Evolutionary conservation across 2,113 vertebrate genomes (phyloP), one percentile per base, ranked within the genome.

Genomic region (Zapus hudsonius): DNA sequence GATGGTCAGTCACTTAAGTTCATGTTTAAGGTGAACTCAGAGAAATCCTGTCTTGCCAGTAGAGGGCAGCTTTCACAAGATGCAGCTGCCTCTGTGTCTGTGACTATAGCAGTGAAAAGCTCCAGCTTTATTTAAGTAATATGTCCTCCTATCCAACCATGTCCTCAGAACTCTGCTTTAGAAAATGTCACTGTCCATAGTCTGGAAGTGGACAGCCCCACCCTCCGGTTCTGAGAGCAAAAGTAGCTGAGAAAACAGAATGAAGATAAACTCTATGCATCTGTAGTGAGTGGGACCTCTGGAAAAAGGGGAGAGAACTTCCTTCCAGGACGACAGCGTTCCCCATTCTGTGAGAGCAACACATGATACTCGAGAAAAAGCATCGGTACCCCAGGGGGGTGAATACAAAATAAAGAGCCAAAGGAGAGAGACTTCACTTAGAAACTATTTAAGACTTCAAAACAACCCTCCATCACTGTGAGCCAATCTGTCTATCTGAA

Each of bases 61-160:
- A 91, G 84, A 81, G 87, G 73, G 91, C 86, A 90, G 67, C 23
- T 40, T 27, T 27, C 89, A 63, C 72, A 83, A 47, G 52, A 52
- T 52, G 2, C 11, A 52, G 52, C 52, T 12, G 11, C 16, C 52
- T 7, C 6, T 52, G 6, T 13, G 52, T 52, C 52, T 52, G 16
- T 52, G 52, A 52, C 16, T 52, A 52, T 13, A 12, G 40, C 20
- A 66, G 52, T 70, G 63, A 86, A n/a, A 66, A 80, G 22, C 0
- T 47, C 11, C 36, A 10, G 27, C 57, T 83, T 63, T 52, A 88
- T 83, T 63, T 52, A 88, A 84, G 82, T 87, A 85, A 64, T 52
- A 1, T 70, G 0, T 40, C 7, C 4, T 74, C 23, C 47, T 79
- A 55, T 17, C 25, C 61, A 84, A 11, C 42, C 91, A 20, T 44